phyloP scores from a whole-genome alignment of 2,113 vertebrate species.

The Urocolius indicus region DNA sequence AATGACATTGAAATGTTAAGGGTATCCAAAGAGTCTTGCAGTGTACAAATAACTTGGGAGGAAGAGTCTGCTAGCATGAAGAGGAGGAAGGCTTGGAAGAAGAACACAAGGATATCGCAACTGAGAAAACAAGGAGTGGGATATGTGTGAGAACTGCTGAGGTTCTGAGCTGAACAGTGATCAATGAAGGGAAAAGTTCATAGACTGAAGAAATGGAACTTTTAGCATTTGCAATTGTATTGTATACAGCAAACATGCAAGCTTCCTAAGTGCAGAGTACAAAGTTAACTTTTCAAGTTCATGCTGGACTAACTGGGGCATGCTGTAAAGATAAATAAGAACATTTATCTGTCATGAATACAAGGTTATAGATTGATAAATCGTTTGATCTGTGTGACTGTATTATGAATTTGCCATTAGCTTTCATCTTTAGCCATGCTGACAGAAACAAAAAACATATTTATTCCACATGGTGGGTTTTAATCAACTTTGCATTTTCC shows the following conservation, averaged over 20 bases:
- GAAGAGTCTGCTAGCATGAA: not conserved
- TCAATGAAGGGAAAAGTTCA: not conserved
- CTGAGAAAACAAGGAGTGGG: not conserved
- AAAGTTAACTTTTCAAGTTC: not conserved
- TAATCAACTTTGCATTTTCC: constrained; percentile 43
- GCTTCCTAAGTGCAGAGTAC: not conserved
- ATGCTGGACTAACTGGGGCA: not conserved
- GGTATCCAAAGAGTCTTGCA: not conserved
- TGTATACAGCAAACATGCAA: not conserved
- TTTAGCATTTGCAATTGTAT: not conserved
- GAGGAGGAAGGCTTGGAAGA: not conserved
- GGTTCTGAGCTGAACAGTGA: not conserved
- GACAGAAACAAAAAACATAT: constrained; percentile 32
- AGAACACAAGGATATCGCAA: not conserved
- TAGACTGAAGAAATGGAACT: not conserved
- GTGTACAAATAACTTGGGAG: not conserved
- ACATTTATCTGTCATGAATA: constrained; percentile 32
- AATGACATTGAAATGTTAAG: not conserved
- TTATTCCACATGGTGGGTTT: constrained; percentile 46
- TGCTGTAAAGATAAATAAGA: constrained; percentile 24
- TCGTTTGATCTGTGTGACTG: constrained; percentile 39
- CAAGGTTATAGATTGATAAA: constrained; percentile 25
- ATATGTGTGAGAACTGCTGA: not conserved
- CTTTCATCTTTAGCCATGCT: constrained; percentile 43
- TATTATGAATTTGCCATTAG: constrained; percentile 45